Percentiles rank a stretch among this genome's conserved stretches.
Conservation (phyloP, 2,797 vertebrate species). For the Spheniscus humboldti region DNA sequence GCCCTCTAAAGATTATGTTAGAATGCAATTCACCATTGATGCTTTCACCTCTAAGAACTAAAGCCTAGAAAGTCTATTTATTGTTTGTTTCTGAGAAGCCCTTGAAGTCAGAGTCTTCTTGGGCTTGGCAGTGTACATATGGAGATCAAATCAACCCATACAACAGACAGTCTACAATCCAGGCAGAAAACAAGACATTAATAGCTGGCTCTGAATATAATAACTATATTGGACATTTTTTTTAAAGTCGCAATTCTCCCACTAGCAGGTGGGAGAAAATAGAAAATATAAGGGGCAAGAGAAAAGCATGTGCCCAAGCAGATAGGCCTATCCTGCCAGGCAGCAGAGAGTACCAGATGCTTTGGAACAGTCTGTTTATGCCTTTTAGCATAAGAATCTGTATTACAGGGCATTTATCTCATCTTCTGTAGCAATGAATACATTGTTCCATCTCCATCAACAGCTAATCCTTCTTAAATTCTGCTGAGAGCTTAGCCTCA, state of each 20-base stretch:
- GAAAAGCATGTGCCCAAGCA: background rate
- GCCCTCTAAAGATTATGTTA: background rate
- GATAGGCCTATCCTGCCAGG: fast-evolving
- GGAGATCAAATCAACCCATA: background rate
- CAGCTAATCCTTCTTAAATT: background rate
- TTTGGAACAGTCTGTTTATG: background rate
- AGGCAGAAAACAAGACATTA: background rate
- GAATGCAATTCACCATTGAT: background rate
- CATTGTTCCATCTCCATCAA: background rate
- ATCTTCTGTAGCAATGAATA: background rate
- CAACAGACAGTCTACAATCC: background rate
- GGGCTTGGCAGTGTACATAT: background rate
- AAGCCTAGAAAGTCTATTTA: background rate
- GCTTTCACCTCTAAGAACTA: background rate
- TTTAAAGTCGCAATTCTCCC: background rate
- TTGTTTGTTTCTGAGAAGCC: background rate
- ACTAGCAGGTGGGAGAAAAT: background rate
- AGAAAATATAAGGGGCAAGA: background rate
- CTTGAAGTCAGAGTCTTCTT: background rate
- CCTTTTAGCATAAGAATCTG: background rate
- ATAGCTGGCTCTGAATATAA: background rate
- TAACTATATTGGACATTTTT: background rate
- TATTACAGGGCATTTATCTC: background rate
- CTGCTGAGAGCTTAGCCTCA: background rate
- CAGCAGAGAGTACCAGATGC: background rate